Conservation (phyloP, 2,113 vertebrate genomes). For the Pangasianodon gigas region DNA sequence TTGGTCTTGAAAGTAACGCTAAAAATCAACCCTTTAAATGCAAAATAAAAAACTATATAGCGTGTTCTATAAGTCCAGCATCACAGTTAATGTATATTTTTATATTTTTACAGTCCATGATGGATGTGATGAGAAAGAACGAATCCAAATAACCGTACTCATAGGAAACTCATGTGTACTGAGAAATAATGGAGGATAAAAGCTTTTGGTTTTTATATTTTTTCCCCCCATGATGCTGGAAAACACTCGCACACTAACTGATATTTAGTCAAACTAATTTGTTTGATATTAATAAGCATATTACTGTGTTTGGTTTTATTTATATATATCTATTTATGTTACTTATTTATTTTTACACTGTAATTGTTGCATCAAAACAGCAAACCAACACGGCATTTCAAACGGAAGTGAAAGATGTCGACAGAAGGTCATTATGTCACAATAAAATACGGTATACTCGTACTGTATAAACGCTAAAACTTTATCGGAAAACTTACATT, state of each 20-base stretch:
- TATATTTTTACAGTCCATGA: too few relatives aligned
- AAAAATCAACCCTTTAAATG: too few relatives aligned
- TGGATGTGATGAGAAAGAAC: too few relatives aligned
- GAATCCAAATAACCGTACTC: not conserved
- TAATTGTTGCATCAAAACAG: not conserved
- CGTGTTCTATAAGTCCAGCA: too few relatives aligned
- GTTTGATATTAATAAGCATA: too few relatives aligned
- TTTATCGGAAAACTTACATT: constrained; percentile 67
- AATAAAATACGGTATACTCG: not conserved
- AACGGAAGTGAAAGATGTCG: not conserved
- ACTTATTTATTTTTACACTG: too few relatives aligned
- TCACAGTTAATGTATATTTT: too few relatives aligned
- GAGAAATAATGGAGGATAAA: not conserved
- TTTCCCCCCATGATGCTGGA: not conserved
- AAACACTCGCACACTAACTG: not conserved
- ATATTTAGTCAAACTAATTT: too few relatives aligned
- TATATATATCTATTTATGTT: not conserved
- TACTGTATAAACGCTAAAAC: not conserved
- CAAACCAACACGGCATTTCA: not conserved
- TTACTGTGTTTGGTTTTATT: too few relatives aligned
- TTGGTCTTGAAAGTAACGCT: too few relatives aligned
- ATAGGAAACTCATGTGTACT: not conserved
- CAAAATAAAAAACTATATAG: too few relatives aligned
- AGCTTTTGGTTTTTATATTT: not conserved
- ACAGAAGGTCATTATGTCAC: not conserved